Conservation (phyloP, 2,113 vertebrate genomes). For the Anolis sagrei region DNA sequence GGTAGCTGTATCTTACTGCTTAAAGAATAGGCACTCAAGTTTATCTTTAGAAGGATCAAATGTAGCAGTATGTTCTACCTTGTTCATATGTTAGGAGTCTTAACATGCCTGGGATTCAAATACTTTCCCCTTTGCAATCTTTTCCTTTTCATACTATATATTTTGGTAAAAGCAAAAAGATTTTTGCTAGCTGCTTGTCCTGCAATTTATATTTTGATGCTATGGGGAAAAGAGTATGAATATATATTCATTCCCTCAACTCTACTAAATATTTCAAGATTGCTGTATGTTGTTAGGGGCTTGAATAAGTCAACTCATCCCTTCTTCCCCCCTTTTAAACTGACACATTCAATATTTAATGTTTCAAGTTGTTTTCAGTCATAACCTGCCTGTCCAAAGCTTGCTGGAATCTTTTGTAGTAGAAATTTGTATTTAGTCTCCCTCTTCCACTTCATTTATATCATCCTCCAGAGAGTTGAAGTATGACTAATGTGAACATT, state of each 20-base stretch:
- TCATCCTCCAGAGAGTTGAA: not conserved
- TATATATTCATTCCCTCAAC: not conserved
- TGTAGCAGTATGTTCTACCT: not conserved
- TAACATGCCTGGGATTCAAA: not conserved
- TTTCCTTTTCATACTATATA: not conserved
- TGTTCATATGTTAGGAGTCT: not conserved
- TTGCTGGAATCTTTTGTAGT: not conserved
- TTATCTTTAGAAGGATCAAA: not conserved
- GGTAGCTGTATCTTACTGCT: not conserved
- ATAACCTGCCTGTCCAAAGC: not conserved
- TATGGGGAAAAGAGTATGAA: not conserved
- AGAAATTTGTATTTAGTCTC: not conserved
- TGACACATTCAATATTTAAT: not conserved
- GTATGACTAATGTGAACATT: slow-evolving; percentile 16
- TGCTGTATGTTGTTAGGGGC: not conserved
- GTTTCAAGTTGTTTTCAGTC: not conserved
- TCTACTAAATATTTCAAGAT: not conserved
- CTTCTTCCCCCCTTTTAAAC: not conserved
- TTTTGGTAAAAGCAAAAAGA: not conserved
- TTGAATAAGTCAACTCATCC: not conserved
- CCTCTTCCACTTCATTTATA: not conserved
- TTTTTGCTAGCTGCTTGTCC: not conserved
- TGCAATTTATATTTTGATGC: not conserved
- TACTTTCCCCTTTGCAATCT: not conserved
- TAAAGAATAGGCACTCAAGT: not conserved